Conservation (phyloP, 2,113 vertebrate species). For the Vidua macroura region DNA sequence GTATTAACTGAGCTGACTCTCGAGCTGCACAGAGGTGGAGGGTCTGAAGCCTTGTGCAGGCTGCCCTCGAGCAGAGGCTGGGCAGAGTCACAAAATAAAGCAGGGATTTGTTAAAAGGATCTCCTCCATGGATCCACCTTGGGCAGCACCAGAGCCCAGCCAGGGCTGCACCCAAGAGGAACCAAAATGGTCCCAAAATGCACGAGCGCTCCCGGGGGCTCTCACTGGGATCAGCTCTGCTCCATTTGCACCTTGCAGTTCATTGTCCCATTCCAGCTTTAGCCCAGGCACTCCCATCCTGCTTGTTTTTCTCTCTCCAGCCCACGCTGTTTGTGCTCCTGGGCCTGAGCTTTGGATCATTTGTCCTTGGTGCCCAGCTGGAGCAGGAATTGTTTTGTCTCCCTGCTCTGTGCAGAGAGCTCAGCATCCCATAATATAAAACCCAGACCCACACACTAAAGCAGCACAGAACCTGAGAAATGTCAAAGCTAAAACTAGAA, state of each 20-base stretch:
- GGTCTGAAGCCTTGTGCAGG: background rate
- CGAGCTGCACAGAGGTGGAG: background rate
- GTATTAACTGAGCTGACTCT: background rate
- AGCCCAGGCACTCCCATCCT: background rate
- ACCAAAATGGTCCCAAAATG: too few relatives aligned
- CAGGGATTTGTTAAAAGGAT: background rate
- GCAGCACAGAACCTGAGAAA: background rate
- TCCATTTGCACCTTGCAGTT: background rate
- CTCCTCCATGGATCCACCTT: background rate
- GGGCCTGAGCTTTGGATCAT: background rate
- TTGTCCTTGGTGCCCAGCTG: background rate
- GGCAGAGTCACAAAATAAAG: fast-evolving
- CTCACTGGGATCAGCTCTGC: too few relatives aligned
- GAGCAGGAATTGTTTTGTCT: background rate
- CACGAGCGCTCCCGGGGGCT: background rate
- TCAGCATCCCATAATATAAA: background rate
- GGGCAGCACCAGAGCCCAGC: too few relatives aligned
- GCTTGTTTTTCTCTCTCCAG: background rate
- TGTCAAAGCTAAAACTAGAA: background rate
- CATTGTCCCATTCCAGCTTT: background rate
- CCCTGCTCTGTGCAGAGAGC: background rate
- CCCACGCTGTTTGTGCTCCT: background rate
- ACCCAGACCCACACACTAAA: background rate
- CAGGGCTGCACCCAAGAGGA: too few relatives aligned
- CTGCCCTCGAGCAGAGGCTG: background rate